These are phyloP conservation scores for Hydriomena furcata DNA, from an alignment of 2,888 invertebrate species.

Conservation along the genomic window DNA sequence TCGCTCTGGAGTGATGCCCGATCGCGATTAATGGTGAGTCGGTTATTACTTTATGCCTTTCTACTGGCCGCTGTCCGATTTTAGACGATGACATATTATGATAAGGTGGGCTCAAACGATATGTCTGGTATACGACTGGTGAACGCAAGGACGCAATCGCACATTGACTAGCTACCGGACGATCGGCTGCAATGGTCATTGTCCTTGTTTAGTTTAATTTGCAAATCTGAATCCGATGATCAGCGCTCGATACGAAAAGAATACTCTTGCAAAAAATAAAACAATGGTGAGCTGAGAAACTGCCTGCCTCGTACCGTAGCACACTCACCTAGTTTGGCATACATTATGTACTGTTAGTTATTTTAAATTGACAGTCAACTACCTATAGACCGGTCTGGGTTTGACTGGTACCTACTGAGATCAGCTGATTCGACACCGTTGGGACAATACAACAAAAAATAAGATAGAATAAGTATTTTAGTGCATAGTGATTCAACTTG, in stretches of 20 bases:
- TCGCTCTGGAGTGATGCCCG: slow-evolving; percentile 57
- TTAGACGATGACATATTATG: slow-evolving; percentile 73
- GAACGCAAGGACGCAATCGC: slow-evolving; percentile 74
- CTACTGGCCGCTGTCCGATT: slow-evolving; percentile 56
- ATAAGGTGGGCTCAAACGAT: slow-evolving; percentile 62
- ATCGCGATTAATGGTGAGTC: slow-evolving; percentile 71
- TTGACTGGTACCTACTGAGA: slow-evolving; percentile 32
- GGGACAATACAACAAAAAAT: slow-evolving; percentile 20
- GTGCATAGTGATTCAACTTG: too few species aligned
- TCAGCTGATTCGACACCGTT: slow-evolving; percentile 49
- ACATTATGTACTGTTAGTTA: slow-evolving; percentile 31
- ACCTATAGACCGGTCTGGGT: slow-evolving; percentile 41
- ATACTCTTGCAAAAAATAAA: slow-evolving; percentile 39
- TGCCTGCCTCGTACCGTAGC: slow-evolving; percentile 27
- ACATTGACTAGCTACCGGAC: slow-evolving; percentile 45
- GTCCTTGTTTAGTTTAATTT: slow-evolving; percentile 35
- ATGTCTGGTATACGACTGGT: slow-evolving; percentile 55
- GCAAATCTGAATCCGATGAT: slow-evolving; percentile 41
- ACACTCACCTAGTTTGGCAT: slow-evolving; percentile 36
- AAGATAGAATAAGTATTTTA: slow-evolving; percentile 17
- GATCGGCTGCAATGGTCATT: slow-evolving; percentile 40
- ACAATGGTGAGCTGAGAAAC: slow-evolving; percentile 38
- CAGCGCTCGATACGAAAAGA: slow-evolving; percentile 27
- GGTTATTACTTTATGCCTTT: slow-evolving; percentile 52
- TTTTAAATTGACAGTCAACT: slow-evolving; percentile 38